Base-by-base conservation (phyloP, 2,113 vertebrate species). In the Zingel zingel region DNA sequence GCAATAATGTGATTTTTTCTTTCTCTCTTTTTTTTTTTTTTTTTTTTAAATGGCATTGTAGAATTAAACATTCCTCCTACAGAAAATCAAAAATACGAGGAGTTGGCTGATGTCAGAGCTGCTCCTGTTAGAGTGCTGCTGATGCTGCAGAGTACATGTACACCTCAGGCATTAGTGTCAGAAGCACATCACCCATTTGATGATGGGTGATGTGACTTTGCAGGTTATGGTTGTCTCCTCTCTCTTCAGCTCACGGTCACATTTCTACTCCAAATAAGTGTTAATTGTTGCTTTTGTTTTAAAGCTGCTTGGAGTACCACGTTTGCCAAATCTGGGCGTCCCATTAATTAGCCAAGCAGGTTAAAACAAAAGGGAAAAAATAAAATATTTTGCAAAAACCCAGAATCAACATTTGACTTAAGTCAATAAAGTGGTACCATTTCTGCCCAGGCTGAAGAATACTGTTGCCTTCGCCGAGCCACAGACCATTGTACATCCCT, bases 51-150 rank as follows among this genome's bases (percentile, higher is more conserved):
- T 5, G 43, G 27, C 18, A 15, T 19, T 12, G 14, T 2, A 0
- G 23, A 66, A 56, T 30, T 8, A 50, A 43, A 73, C 33, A 9
- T 39, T 56, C 66, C 59, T 43, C 25, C 43, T 21, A 6, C 10
- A 63, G 50, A 21, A 48, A 53, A 58, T 43, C 9, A 9, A 64
- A 50, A 25, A 2, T 1, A 4, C 4, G 33, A 75, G 53, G 13
- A 4, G 67, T 12, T 13, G 62, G 25, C 56, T 71, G 82, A 72
- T 82, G 70, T 47, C 69, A 66, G 65, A 72, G 82, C 83, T 59
- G 82, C 66, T 56, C 30, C 25, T 13, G 63, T 36, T 57, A 27
- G 18, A 10, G 23, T 14, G 39, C 33, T 74, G 57, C 79, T 68
- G 74, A 57, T 21, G 79, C 58, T 79, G 75, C 58, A 39, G 47